Evolutionary conservation across 23 tunicate species (phyloP), one percentile per base, ranked within the genome.

Genomic region (Oikopleura vanhoeffeni): DNA sequence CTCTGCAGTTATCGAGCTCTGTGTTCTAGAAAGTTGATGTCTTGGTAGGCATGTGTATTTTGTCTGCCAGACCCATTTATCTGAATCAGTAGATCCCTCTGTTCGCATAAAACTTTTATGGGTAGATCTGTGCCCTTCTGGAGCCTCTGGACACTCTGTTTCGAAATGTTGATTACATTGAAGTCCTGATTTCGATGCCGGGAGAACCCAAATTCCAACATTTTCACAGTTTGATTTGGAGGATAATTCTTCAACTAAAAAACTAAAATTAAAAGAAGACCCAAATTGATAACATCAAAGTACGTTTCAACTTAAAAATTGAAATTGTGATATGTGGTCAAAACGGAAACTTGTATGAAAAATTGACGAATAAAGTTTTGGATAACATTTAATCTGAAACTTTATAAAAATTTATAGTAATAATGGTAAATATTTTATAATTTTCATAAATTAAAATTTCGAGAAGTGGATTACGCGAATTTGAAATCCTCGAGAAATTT

Each of bases 111-210:
- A 24, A 13, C 79, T 38, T 2, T 28, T 32, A 33, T 38, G 32
- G 2, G 35, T 2, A 13, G 79, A 18, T 32, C 79, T 28, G 27
- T 30, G 34, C 34, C 79, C 79, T 32, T 71, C 79, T 4, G 27
- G 34, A 3, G 79, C 36, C 38, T 71, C 79, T 18, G 79, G 79
- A 71, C 79, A 71, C 35, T 71, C 38, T 3, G 79, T 71, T 71
- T 71, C 79, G 38, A 71, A 71, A 2, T 71, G 79, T 71, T 13
- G 64, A 49, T 49, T 49, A 49, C 64, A 49, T 49, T 49, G 18
- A 49, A 49, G 13, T 13, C 64, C 64, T 8, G 64, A 49, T 49
- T 24, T 13, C 13, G 64, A 24, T 18, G 38, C 79, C 35, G 79
- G 79, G 32, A 71, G 27, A 18, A 71, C 79, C 79, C 79, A 71